Evolutionary conservation across 1,140 invertebrate species (phyloP), one percentile per base, ranked within the genome.

Genomic region (Drosophila obscura): DNA sequence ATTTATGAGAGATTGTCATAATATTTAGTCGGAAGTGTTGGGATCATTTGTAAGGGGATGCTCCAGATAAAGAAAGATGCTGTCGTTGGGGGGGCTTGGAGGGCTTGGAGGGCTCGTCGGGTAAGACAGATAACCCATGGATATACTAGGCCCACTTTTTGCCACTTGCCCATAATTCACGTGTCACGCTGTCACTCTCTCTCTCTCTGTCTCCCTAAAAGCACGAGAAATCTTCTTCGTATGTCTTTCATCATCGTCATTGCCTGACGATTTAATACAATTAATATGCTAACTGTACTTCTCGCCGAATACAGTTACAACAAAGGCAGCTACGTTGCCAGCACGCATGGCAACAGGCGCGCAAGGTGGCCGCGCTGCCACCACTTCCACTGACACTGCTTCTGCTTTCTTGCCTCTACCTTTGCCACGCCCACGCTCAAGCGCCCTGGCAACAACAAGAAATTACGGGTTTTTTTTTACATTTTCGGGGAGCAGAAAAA

Each of bases 231-330:
- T 41, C 39, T 16, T 41, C 31, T 15, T 39, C 39, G 31, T 28
- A 39, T 22, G 31, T n/a, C 26, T 31, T 19, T 52, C 50, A 9
- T 35, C 35, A 44, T 73, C 81, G 73, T 85, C 78, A 81, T 77
- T 66, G 69, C 51, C 49, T 62, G 83, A 81, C 74, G 60, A 87
- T 87, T 87, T 79, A 85, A 87, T 88, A 85, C 82, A 85, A 85
- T 85, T 85, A 85, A 85, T 85, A 85, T 87, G 82, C 80, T 89
- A 90, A 89, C 84, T 89, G 84, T 89, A 90, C 85, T 76, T 89
- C 71, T 78, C 80, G 64, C 67, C 81, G 60, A 79, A 82, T 75
- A 80, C 76, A 77, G 73, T 69, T 67, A 71, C 81, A 68, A 77
- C 74, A 80, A 77, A 71, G 63, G 71, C 62, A 41, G 48, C 74